Evolutionary conservation across 2,888 invertebrate species (phyloP).

Genomic region (Trypoxylon attenuatum): DNA sequence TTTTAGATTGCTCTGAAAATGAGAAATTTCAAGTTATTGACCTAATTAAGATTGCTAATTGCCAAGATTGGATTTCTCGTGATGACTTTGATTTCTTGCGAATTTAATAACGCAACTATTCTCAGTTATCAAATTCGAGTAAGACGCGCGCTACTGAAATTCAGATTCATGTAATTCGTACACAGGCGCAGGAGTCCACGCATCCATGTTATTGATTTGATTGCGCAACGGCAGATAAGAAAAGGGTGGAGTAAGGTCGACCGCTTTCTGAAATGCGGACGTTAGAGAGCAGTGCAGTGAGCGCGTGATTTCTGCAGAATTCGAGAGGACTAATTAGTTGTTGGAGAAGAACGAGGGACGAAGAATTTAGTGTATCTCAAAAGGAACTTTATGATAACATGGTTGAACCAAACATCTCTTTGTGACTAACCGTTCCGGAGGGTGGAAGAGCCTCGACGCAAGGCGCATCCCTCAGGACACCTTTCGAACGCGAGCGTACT

Average conservation of each 20-base stretch:
- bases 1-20: no score
- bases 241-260: conserved; percentile 18
- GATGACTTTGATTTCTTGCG: no score
- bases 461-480: conserved; percentile 54
- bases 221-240: conserved; percentile 64
- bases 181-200: conserved; percentile 62
- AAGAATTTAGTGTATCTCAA: conserved; percentile 8
- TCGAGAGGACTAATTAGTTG: not conserved
- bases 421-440: conserved; percentile 66
- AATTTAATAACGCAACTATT: no score
- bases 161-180: conserved; percentile 1
- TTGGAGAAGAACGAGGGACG: conserved; percentile 13
- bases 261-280: conserved; percentile 41
- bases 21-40: no score
- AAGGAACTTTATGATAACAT: no score
- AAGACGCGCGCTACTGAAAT: not conserved
- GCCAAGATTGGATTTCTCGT: no score
- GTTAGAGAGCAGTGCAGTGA: not conserved
- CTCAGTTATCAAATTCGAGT: conserved; percentile 5
- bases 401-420: conserved; percentile 61
- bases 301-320: not conserved
- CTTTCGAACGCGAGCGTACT: conserved; percentile 64
- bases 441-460: conserved; percentile 51
- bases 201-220: conserved; percentile 69
- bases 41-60: no score